A percentile compares a stretch with the other conserved stretches of the same genome.
These are phyloP conservation scores for Polydrusus pterygomalis DNA, from an alignment of 2,888 invertebrate species.

Conservation along the genomic window DNA sequence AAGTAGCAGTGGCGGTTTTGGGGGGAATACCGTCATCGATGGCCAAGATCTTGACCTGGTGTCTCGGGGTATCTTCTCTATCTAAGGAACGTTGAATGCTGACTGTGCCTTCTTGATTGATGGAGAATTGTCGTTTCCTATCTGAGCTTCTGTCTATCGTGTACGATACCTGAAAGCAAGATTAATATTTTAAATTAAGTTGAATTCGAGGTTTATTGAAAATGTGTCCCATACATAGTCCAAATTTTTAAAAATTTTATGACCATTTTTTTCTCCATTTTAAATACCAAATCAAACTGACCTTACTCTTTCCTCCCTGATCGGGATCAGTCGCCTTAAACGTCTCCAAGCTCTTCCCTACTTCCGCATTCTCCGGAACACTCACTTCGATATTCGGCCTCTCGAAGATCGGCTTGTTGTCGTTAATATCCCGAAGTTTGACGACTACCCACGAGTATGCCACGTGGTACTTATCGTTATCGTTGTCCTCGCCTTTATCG, in stretches of 20 bases:
- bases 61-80: slow-evolving; percentile 94
- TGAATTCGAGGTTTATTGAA: too few species aligned
- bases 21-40: slow-evolving; percentile 96
- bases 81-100: slow-evolving; percentile 94
- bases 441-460: slow-evolving; percentile 97
- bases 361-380: slow-evolving; percentile 93
- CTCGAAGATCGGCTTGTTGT: slow-evolving; percentile 97
- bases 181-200: too few species aligned
- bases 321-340: slow-evolving; percentile 98
- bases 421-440: slow-evolving; percentile 94
- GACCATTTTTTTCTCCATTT: too few species aligned
- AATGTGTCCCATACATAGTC: too few species aligned
- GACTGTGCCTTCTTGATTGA: slow-evolving; percentile 95
- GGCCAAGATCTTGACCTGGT: slow-evolving; percentile 96
- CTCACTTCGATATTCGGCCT: slow-evolving; percentile 94
- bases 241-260: too few species aligned
- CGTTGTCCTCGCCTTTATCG: slow-evolving; percentile 95
- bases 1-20: slow-evolving; percentile 93
- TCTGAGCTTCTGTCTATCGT: slow-evolving; percentile 95
- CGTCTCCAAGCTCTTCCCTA: slow-evolving; percentile 92
- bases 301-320: slow-evolving; percentile 94
- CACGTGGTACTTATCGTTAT: slow-evolving; percentile 97
- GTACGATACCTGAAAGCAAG: slow-evolving; percentile 77
- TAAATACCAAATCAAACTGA: slow-evolving; percentile 19
- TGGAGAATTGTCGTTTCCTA: slow-evolving; percentile 93